Base-by-base conservation (phyloP, 2,888 invertebrate species). In the Halocaridina rubra region DNA sequence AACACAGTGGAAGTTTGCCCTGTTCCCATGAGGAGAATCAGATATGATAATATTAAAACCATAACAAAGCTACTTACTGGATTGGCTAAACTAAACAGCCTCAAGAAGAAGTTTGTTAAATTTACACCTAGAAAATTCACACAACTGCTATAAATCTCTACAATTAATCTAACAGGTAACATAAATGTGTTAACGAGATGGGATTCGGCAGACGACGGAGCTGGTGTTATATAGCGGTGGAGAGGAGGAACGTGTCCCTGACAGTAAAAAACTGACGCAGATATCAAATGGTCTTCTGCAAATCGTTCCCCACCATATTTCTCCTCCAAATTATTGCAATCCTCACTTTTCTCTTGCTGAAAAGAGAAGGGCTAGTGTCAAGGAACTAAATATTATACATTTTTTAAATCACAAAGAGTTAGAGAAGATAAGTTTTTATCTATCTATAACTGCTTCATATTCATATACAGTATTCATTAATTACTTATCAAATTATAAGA, bases 301-400 rank as follows among this genome's bases (percentile, higher is more conserved):
- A 84, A 76, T 13, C 86, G 59, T 19, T 86, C 86, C 1, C 86
- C 86, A 13, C 86, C 86, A 53, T 86, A 86, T 19, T 76, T 39
- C 27, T 86, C 59, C 64, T 86, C 86, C 33, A 86, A 27, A 19
- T 19, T 79, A 32, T 24, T 8, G 57, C 22, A 7, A 30, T 29
- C 24, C 8, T 39, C 77, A 46, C 13, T 8, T 3, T 74, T 8
- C 67, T 67, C 4, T 3, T 24, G 29, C n/a, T n/a, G n/a, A n/a
- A n/a, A n/a, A n/a, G n/a, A n/a, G n/a, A n/a, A n/a, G n/a, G n/a
- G n/a, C n/a, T n/a, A n/a, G n/a, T n/a, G n/a, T n/a, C n/a, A n/a
- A n/a, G n/a, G n/a, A n/a, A n/a, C n/a, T n/a, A n/a, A n/a, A n/a
- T n/a, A n/a, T n/a, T n/a, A n/a, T n/a, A n/a, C n/a, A n/a, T n/a